Evolutionary conservation across 2,797 vertebrate genomes (phyloP), one percentile per base, ranked within the genome.

Genomic region (Cuniculus paca): DNA sequence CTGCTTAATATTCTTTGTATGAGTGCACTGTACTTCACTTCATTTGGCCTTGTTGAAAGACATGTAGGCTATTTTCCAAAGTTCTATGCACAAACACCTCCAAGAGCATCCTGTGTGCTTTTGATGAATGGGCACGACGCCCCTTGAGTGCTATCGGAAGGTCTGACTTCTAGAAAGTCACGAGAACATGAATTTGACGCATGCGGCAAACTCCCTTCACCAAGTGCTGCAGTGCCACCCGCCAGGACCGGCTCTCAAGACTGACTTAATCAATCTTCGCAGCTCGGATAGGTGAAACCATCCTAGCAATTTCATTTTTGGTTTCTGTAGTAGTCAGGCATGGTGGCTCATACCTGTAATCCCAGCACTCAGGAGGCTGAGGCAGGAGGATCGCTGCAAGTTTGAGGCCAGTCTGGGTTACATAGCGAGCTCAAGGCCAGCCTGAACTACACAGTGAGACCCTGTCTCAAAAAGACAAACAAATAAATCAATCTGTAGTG

Each of bases 261-360:
- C n/a, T 39, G 54, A 45, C 60, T 85, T 87, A 58, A 39, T 70
- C 61, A n/a, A 45, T 78, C 45, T 77, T 91, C 85, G 68, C 19
- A 75, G 39, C 83, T 94, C n/a, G 81, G 22, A 24, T 75, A 54
- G 48, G 39, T 31, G 90, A 95, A 88, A 58, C n/a, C 75, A 77
- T n/a, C n/a, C 42, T 39, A 86, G 58, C 42, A 70, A 80, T 83
- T 90, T 82, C 45, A 94, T 54, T 74, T 56, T 24, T 42, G 7
- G 8, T 34, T 50, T 78, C 16, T 42, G 2, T 6, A 90, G 68
- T n/a, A n/a, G n/a, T n/a, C n/a, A n/a, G n/a, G n/a, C n/a, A n/a
- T n/a, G n/a, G n/a, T n/a, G n/a, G n/a, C n/a, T n/a, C n/a, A n/a
- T n/a, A n/a, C n/a, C n/a, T n/a, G n/a, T n/a, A n/a, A n/a, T n/a